Percentiles rank a stretch among this genome's conserved stretches.
phyloP scores from a whole-genome alignment of 2,797 vertebrate genomes.

The Nasua narica region DNA sequence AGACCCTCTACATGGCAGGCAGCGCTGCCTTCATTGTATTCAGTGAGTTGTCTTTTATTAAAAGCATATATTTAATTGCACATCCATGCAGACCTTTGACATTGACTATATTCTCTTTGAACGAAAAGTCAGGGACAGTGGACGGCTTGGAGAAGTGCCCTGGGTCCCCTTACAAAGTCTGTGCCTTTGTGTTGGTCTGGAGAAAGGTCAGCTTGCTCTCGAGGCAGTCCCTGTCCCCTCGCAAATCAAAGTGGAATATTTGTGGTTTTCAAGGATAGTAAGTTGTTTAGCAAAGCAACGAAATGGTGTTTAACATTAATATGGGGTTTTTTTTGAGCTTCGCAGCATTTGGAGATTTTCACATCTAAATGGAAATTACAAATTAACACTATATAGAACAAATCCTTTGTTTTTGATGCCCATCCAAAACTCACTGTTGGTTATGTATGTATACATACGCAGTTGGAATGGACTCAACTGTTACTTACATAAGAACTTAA shows the following conservation, averaged over 20 bases:
- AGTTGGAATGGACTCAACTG: background rate
- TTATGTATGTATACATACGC: background rate
- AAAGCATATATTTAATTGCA: fast-evolving
- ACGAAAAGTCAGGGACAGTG: too few relatives aligned
- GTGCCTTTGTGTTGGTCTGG: background rate
- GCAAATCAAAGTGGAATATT: background rate
- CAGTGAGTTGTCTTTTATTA: fast-evolving
- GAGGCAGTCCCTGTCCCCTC: background rate
- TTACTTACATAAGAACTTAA: background rate
- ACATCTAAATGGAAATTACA: too few relatives aligned
- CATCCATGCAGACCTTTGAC: background rate
- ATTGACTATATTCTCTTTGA: background rate
- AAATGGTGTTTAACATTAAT: background rate
- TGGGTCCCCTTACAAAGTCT: background rate
- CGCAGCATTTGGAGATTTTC: background rate
- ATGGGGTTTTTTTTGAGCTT: background rate
- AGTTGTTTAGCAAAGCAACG: background rate
- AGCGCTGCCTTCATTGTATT: fast-evolving
- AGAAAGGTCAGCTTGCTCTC: background rate
- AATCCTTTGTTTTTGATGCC: background rate
- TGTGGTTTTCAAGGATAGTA: background rate
- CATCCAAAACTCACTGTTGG: background rate
- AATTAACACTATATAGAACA: background rate
- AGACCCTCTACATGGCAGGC: fast-evolving
- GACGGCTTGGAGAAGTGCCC: background rate